Conservation (phyloP, 2,888 invertebrate species). For the Zaprionus obscuricornis region DNA sequence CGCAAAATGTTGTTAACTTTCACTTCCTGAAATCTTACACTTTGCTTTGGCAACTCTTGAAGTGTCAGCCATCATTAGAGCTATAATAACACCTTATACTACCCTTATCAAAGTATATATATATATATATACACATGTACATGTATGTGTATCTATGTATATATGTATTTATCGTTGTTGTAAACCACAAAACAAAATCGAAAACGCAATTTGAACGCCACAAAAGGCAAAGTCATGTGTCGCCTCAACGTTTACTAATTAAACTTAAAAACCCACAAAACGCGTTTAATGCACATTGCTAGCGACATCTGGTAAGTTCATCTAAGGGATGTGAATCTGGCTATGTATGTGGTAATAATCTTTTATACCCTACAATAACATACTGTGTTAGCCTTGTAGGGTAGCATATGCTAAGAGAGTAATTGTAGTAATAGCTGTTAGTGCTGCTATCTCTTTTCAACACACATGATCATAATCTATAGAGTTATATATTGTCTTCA, state of each 20-base stretch:
- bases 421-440: no score
- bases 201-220: constrained; percentile 43
- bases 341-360: not conserved
- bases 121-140: not conserved
- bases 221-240: constrained; percentile 32
- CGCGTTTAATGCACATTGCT: constrained; percentile 42
- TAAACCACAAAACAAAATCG: constrained; percentile 56
- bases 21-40: no score
- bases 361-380: constrained; percentile 19
- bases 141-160: not conserved
- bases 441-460: no score
- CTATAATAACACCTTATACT: constrained; percentile 5
- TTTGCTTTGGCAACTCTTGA: constrained; percentile 17
- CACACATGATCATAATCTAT: no score
- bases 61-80: constrained; percentile 1
- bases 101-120: not conserved
- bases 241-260: constrained; percentile 48
- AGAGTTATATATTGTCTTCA: no score
- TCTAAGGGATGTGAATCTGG: constrained; percentile 15
- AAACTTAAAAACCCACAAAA: constrained; percentile 63
- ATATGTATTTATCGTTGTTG: constrained; percentile 10
- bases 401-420: no score
- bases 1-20: not conserved
- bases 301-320: constrained; percentile 21
- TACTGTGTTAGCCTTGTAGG: no score